Evolutionary conservation across 2,888 invertebrate genomes (phyloP).

Genomic region (Apodemia duryi): DNA sequence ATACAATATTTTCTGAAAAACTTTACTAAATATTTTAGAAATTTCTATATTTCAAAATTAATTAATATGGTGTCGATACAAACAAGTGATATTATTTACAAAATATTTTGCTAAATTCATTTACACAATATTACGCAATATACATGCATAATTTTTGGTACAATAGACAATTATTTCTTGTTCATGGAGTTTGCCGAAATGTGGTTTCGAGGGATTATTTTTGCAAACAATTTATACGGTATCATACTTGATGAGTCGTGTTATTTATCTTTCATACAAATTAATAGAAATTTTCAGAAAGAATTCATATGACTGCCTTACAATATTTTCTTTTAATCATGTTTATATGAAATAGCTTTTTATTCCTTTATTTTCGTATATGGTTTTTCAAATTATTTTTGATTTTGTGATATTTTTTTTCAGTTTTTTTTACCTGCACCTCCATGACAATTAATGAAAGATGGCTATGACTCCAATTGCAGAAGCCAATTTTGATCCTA

Average conservation of each 20-base stretch:
- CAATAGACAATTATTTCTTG: slow-evolving; percentile 64
- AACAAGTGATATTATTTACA: slow-evolving; percentile 31
- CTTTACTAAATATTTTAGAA: too few species aligned
- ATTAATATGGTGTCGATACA: slow-evolving; percentile 21
- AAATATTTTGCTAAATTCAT: slow-evolving; percentile 25
- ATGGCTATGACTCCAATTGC: too few species aligned
- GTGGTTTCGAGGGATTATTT: slow-evolving; percentile 41
- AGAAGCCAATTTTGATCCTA: too few species aligned
- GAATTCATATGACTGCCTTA: slow-evolving; percentile 17
- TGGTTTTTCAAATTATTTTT: too few species aligned
- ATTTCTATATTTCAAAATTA: neutral
- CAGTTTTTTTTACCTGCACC: too few species aligned
- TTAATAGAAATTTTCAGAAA: slow-evolving; percentile 8
- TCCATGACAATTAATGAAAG: too few species aligned
- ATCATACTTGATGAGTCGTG: slow-evolving; percentile 22
- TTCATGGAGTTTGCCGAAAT: slow-evolving; percentile 41
- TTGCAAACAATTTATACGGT: slow-evolving; percentile 26
- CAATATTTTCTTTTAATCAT: slow-evolving; percentile 3
- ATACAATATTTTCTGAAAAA: too few species aligned
- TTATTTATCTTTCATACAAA: slow-evolving; percentile 17
- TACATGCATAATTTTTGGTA: slow-evolving; percentile 59
- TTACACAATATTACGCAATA: slow-evolving; percentile 31
- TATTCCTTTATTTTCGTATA: neutral
- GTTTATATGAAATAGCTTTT: neutral
- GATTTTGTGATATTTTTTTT: too few species aligned